phyloP scores from a whole-genome alignment of 1,140 invertebrate genomes.

The Elymnias hypermnestra region DNA sequence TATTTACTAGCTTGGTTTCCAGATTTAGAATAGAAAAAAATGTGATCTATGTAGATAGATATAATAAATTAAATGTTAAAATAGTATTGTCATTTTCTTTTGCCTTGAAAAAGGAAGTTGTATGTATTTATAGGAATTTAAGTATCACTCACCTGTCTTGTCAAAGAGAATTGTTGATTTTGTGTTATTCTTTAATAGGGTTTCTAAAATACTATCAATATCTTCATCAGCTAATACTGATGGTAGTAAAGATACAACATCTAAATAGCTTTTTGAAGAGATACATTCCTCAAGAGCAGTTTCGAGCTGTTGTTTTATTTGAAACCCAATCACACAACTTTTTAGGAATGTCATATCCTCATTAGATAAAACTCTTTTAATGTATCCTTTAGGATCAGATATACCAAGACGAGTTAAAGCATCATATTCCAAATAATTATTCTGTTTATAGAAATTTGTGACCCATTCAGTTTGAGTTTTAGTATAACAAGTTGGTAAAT shows the following conservation, averaged over 20 bases:
- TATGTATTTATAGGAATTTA: not conserved
- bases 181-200: conserved; percentile 77
- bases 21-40: too few species aligned
- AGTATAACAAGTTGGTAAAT: conserved; percentile 93
- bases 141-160: conserved; percentile 63
- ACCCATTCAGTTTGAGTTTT: conserved; percentile 91
- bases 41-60: too few species aligned
- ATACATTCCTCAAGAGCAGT: conserved; percentile 91
- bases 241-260: conserved; percentile 87
- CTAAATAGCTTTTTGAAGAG: conserved; percentile 84
- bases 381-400: conserved; percentile 87
- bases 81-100: too few species aligned
- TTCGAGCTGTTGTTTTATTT: conserved; percentile 87
- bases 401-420: conserved; percentile 91
- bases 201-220: conserved; percentile 83
- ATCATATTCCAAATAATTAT: conserved; percentile 97
- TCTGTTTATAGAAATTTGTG: conserved; percentile 93
- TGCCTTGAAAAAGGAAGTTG: not conserved
- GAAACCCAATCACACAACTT: conserved; percentile 85
- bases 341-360: conserved; percentile 85
- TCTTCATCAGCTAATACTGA: conserved; percentile 87
- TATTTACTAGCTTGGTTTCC: too few species aligned
- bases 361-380: conserved; percentile 86
- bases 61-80: too few species aligned
- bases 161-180: conserved; percentile 75